These are phyloP conservation scores for Drosophila nebulosa DNA, from an alignment of 1,140 invertebrate species.

Conservation along the genomic window DNA sequence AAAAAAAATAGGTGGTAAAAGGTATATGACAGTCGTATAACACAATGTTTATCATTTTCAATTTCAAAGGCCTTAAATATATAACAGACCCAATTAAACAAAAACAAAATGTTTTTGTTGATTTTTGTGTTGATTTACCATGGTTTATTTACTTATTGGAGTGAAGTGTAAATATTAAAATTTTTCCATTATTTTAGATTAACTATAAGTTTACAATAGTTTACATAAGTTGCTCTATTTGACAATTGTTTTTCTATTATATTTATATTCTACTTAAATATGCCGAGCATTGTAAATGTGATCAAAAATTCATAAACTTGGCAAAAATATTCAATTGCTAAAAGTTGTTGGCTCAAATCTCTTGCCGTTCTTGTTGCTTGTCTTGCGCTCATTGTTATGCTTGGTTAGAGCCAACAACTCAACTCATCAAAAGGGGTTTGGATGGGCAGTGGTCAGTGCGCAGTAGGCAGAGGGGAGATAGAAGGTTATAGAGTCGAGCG, in stretches of 20 bases:
- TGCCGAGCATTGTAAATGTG: conserved; percentile 35
- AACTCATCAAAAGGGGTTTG: not conserved
- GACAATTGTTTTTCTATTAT: conserved; percentile 24
- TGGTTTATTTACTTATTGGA: conserved; percentile 16
- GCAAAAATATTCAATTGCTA: conserved; percentile 37
- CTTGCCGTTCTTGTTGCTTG: too few relatives aligned
- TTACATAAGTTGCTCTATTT: not conserved
- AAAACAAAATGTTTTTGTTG: not conserved
- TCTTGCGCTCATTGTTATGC: conserved; percentile 17
- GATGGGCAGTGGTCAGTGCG: not conserved
- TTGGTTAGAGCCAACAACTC: not conserved
- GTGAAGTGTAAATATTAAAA: conserved; percentile 26
- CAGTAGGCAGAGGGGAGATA: not conserved
- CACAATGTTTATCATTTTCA: not conserved
- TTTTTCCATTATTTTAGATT: conserved; percentile 32
- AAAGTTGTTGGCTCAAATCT: conserved; percentile 11
- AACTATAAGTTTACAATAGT: conserved; percentile 32
- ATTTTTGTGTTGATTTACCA: too few relatives aligned
- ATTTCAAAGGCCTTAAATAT: not conserved
- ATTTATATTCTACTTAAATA: conserved; percentile 43
- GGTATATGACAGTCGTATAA: not conserved
- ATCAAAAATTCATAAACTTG: conserved; percentile 58
- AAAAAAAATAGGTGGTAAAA: not conserved
- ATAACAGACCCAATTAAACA: not conserved
- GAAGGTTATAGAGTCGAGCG: too few relatives aligned